Conservation (phyloP, 64 coral and sea anemone genomes). For the Montipora sp. region DNA sequence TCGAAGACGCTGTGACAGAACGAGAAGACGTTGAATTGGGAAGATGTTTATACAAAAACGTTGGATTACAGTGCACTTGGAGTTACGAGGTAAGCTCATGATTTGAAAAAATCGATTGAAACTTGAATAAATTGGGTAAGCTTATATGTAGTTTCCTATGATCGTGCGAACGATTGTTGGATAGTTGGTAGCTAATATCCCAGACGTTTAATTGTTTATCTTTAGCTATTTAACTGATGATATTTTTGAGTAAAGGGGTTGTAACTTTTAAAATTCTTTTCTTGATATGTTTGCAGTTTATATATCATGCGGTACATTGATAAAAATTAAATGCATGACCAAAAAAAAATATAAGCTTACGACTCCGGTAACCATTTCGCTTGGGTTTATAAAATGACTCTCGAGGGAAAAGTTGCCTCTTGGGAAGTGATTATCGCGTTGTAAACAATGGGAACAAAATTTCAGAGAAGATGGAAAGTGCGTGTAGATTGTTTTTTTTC, state of each 20-base stretch:
- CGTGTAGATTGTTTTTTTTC: neutral
- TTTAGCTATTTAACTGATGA: no score
- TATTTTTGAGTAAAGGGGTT: neutral
- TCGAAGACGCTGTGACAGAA: conserved; percentile 69
- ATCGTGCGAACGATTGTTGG: no score
- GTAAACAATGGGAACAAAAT: neutral
- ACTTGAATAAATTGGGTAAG: neutral
- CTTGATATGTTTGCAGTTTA: neutral
- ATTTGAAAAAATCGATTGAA: neutral
- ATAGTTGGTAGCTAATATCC: no score
- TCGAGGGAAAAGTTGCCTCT: neutral
- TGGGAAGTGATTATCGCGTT: no score
- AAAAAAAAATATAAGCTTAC: no score
- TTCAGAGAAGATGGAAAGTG: neutral
- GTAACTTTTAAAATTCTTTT: neutral
- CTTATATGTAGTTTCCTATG: no score
- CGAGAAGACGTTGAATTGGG: conserved; percentile 76
- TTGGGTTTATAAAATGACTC: neutral
- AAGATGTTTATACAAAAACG: conserved; percentile 66
- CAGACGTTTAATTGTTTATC: no score
- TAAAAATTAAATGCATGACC: no score
- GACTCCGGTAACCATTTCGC: no score
- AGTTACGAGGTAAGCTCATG: conserved; percentile 66
- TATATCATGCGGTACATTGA: neutral
- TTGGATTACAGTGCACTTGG: conserved; percentile 82